A percentile compares a stretch with the other conserved stretches of the same genome.
phyloP scores from a whole-genome alignment of 2,888 invertebrate species.

The Drosophila picticornis region DNA sequence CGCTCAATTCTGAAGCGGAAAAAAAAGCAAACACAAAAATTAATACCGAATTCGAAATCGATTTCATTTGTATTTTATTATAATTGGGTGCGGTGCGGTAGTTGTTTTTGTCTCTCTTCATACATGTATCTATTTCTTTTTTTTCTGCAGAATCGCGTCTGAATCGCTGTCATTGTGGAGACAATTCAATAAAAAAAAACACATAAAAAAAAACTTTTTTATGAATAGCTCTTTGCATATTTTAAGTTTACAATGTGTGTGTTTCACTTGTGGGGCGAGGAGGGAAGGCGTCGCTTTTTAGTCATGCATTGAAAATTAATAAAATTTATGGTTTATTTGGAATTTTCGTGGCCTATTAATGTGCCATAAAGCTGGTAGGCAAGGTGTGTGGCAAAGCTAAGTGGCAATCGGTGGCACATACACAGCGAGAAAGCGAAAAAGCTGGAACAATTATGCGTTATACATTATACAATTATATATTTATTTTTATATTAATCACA shows the following conservation, averaged over 20 bases:
- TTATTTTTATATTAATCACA: conserved; percentile 30
- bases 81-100: conserved; percentile 76
- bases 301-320: conserved; percentile 69
- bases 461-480: not conserved
- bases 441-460: not conserved
- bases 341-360: conserved; percentile 72
- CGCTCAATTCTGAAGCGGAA: conserved; percentile 27
- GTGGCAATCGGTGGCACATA: conserved; percentile 61
- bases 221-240: conserved; percentile 50
- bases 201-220: conserved; percentile 17
- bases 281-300: conserved; percentile 30
- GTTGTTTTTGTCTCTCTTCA: conserved; percentile 15
- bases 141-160: conserved; percentile 52
- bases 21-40: conserved; percentile 13
- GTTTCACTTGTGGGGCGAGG: conserved; percentile 24
- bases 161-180: conserved; percentile 69
- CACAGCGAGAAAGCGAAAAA: conserved; percentile 32
- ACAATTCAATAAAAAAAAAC: conserved; percentile 53
- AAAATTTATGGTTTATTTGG: conserved; percentile 79
- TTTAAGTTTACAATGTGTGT: conserved; percentile 10
- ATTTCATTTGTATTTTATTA: conserved; percentile 68
- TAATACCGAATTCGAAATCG: conserved; percentile 45
- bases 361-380: conserved; percentile 71
- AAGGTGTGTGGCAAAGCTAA: conserved; percentile 64
- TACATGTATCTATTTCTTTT: conserved; percentile 17